Conservation (phyloP, 2,113 vertebrate genomes). For the human region GRCh38 chr6:54707501-54708000, state of each 20-base stretch:
- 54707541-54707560: background rate
- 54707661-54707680: background rate
- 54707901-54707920: background rate
- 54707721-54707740: background rate
- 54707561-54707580: background rate
- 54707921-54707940: no score
- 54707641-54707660: fast-evolving
- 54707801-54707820: background rate
- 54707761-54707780: background rate
- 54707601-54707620: background rate
- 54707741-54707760: background rate
- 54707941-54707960: no score
- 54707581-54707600: background rate
- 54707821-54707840: background rate
- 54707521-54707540: background rate
- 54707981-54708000: no score
- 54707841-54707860: background rate
- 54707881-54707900: background rate
- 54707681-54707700: background rate
- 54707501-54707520: fast-evolving
- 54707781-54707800: background rate
- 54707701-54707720: background rate
- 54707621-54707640: background rate
- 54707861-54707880: background rate
- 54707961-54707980: no score